Percentiles rank a stretch among this genome's conserved stretches.
phyloP scores from a whole-genome alignment of 2,888 invertebrate species.

The Argynnis bischoffii region DNA sequence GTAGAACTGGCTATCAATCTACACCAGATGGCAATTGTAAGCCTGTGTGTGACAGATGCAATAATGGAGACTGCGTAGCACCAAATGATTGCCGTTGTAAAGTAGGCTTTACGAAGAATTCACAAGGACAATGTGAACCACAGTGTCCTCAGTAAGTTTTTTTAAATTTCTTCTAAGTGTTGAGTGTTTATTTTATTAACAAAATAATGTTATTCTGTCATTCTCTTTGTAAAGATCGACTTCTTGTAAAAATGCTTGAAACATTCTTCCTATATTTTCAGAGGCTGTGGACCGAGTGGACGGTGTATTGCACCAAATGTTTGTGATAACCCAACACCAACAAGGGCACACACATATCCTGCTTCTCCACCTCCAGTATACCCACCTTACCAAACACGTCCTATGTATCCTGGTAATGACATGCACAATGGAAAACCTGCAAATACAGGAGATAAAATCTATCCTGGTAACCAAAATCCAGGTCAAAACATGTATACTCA shows the following conservation, averaged over 20 bases:
- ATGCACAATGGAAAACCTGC: slow-evolving; percentile 34
- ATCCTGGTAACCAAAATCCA: slow-evolving; percentile 25
- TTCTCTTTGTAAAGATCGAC: neutral
- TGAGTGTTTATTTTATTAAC: neutral
- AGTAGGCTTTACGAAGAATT: slow-evolving; percentile 46
- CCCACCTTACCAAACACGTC: slow-evolving; percentile 36
- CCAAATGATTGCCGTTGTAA: slow-evolving; percentile 79
- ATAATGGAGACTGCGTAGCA: slow-evolving; percentile 73
- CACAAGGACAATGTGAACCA: slow-evolving; percentile 55
- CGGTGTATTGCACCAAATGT: slow-evolving; percentile 61
- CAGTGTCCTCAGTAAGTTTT: slow-evolving; percentile 59
- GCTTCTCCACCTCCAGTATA: slow-evolving; percentile 26
- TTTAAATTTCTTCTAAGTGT: neutral
- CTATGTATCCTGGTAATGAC: slow-evolving; percentile 38
- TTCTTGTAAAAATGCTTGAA: neutral
- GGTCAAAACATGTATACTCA: slow-evolving; percentile 21
- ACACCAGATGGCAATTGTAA: slow-evolving; percentile 68
- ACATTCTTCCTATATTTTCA: slow-evolving; percentile 45
- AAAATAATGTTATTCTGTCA: neutral
- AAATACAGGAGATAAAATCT: slow-evolving; percentile 3
- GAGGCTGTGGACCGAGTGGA: slow-evolving; percentile 74
- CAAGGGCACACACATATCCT: slow-evolving; percentile 38
- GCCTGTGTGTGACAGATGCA: slow-evolving; percentile 64
- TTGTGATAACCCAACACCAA: slow-evolving; percentile 62
- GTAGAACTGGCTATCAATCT: slow-evolving; percentile 74